Evolutionary conservation across 1,140 invertebrate species (phyloP), one percentile per base, ranked within the genome.

Genomic region (Stegodyphus dumicola): DNA sequence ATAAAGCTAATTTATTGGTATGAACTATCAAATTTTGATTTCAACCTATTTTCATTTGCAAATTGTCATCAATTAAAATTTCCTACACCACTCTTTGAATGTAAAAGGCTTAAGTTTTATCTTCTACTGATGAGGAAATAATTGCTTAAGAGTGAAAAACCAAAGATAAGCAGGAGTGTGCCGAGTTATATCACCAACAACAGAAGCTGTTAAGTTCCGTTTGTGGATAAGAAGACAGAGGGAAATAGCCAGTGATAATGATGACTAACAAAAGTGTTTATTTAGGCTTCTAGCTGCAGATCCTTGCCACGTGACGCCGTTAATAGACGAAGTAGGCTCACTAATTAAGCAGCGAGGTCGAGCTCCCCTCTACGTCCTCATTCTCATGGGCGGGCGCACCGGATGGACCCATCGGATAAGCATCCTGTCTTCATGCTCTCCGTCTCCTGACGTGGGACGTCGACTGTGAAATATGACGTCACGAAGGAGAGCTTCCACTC

Each of bases 201-300:
- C 77, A 80, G 70, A 81, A 81, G 69, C 49, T 15, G n/a, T 17
- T n/a, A 11, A 74, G 69, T 73, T 81, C 56, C 79, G 70, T 67
- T 67, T 70, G 10, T 11, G 53, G 33, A 33, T 3, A 33, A 75
- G 56, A 52, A 75, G 53, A 33, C n/a, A 53, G 49, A 85, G 74
- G 80, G 17, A 77, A 77, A 18, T 70, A 51, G 74, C 51, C 65
- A 85, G 70, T 85, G 81, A 76, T 76, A 76, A 76, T 77, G 73
- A 75, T 83, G 80, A 83, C 80, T 83, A 83, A 83, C 70, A 74
- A 75, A 75, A 75, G 49, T 66, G 60, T 83, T 83, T 83, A 75
- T 83, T 83, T 83, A 49, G 75, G 60, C 33, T 33, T 33, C 33
- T 33, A 33, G 33, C 15, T 67, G 18, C 15, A 76, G 56, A 10